Conservation (phyloP, 2,888 invertebrate species). For the Philereme transversata region DNA sequence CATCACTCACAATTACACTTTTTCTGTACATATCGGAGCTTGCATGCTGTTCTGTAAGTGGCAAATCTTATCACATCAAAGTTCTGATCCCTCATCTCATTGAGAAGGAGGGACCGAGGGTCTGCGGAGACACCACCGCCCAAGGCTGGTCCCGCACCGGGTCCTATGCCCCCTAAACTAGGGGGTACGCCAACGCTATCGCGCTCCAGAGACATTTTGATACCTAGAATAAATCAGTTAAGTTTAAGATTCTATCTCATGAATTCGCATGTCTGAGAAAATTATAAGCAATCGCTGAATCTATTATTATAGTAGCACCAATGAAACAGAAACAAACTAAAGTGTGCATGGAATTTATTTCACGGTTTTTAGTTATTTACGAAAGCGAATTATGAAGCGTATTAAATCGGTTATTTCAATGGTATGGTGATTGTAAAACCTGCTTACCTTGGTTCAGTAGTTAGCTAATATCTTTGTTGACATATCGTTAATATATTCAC, state of each 20-base stretch:
- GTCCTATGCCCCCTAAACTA: slow-evolving; percentile 46
- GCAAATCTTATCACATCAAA: slow-evolving; percentile 98
- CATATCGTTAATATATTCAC: slow-evolving; percentile 68
- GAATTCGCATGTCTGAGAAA: background rate
- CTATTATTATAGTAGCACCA: background rate
- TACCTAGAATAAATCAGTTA: slow-evolving; percentile 25
- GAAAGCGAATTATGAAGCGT: slow-evolving; percentile 4
- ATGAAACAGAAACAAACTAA: background rate
- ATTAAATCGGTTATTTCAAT: slow-evolving; percentile 9
- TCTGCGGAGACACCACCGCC: slow-evolving; percentile 67
- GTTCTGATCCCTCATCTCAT: slow-evolving; percentile 95
- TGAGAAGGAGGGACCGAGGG: slow-evolving; percentile 90
- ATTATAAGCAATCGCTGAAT: background rate
- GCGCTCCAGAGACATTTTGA: slow-evolving; percentile 71
- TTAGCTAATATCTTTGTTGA: slow-evolving; percentile 75
- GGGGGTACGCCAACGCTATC: slow-evolving; percentile 65
- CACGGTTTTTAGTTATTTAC: slow-evolving; percentile 3
- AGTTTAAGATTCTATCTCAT: background rate
- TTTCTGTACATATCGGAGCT: slow-evolving; percentile 98
- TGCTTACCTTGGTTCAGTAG: slow-evolving; percentile 59
- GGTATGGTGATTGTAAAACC: slow-evolving; percentile 27
- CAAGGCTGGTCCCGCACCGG: slow-evolving; percentile 39
- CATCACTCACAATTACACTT: slow-evolving; percentile 94
- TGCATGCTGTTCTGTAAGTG: slow-evolving; percentile 98
- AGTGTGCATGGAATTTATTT: background rate